phyloP scores from a whole-genome alignment of 1,140 invertebrate genomes.

The Camponotus vicinus region DNA sequence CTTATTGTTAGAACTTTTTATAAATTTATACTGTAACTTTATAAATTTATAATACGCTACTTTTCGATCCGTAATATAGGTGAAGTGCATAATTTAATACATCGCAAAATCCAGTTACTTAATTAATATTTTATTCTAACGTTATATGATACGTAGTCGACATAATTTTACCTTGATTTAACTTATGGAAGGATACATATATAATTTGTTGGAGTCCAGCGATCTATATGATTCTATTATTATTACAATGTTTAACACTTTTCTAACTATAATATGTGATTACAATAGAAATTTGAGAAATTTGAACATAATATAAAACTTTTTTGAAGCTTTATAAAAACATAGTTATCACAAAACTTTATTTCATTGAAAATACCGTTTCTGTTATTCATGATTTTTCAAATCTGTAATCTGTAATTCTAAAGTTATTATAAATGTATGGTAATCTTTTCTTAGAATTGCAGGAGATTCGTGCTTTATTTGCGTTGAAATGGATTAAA shows the following conservation, averaged over 20 bases:
- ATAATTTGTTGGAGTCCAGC: neutral
- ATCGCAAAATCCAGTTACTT: slow-evolving; percentile 20
- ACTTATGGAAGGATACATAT: neutral
- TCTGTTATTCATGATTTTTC: neutral
- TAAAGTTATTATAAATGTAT: neutral
- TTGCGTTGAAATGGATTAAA: neutral
- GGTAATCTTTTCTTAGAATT: neutral
- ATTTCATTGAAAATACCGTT: neutral
- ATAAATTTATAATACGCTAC: slow-evolving; percentile 18
- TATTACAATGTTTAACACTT: neutral
- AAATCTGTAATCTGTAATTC: neutral
- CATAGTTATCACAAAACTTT: neutral
- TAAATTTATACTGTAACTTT: neutral
- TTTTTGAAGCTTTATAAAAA: neutral
- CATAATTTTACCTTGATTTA: slow-evolving; percentile 5
- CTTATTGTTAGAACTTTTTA: neutral
- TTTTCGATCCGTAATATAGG: neutral
- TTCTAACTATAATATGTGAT: neutral
- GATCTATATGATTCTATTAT: neutral
- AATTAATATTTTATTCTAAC: slow-evolving; percentile 36
- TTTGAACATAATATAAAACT: neutral
- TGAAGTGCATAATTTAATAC: slow-evolving; percentile 42
- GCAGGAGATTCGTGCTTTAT: neutral
- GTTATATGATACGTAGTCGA: neutral
- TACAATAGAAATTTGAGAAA: neutral